Evolutionary conservation across 2,888 invertebrate species (phyloP), one percentile per base, ranked within the genome.

Genomic region (Branchellion lobata): DNA sequence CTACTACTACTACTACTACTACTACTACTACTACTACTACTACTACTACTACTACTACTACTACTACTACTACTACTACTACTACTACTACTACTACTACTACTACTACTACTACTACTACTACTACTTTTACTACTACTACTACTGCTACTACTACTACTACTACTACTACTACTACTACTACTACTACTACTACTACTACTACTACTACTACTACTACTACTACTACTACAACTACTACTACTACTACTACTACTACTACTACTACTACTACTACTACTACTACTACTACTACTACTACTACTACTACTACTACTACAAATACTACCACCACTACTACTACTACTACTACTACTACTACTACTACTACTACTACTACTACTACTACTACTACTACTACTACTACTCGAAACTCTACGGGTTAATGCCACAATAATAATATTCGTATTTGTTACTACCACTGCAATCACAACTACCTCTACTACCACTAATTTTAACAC

Each of bases 101-200:
- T 24, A 36, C 73, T 29, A 73, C 73, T 24, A 73, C 40, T 40
- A 73, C 73, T 73, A 73, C 73, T 73, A 24, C 73, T 73, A 36
- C 73, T 36, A 36, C 40, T 73, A 73, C 73, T 36, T 18, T 34
- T 36, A 27, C 73, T 36, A 73, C 34, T 71, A 34, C 34, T 71
- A 34, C 34, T 29, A 34, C 34, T 33, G 27, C 33, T 71, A 33
- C 72, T 33, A 33, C 34, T 36, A 36, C 40, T 73, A 73, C 73
- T 36, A 36, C 73, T 36, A 27, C 73, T 36, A 73, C 34, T 71
- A 34, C 34, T 71, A 34, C 34, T 29, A 34, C 34, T 33, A 71
- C 33, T 71, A 33, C 72, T 33, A 33, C 34, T 40, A 40, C 40
- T 40, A 40, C 40, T 40, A 73, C 47, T 29, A 40, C 40, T 14